Evolutionary conservation across 2,113 vertebrate genomes (phyloP).

Genomic region (Ceyx cyanopectus): DNA sequence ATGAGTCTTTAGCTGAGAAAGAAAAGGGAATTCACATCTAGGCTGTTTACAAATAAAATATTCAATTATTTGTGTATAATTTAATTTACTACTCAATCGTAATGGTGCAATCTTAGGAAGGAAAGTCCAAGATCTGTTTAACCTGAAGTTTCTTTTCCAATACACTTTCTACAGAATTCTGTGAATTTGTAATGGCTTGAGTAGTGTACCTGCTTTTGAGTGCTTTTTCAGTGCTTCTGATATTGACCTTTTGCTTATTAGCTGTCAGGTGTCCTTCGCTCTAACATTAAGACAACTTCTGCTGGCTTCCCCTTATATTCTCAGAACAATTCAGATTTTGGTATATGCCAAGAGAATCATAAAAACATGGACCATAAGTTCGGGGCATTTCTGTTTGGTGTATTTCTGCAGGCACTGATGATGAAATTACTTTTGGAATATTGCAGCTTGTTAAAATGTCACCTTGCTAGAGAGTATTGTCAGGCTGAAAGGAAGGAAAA

Average conservation of each 20-base stretch:
- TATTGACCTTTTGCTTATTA: background rate
- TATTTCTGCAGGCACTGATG: background rate
- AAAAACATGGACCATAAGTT: background rate
- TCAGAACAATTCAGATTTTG: background rate
- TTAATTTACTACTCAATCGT: background rate
- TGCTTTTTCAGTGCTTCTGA: background rate
- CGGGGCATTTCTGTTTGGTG: background rate
- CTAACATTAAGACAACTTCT: background rate
- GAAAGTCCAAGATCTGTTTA: background rate
- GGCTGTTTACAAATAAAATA: background rate
- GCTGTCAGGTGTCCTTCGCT: background rate
- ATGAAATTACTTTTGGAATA: conserved; percentile 3
- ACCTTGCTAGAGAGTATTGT: background rate
- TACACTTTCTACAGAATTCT: background rate
- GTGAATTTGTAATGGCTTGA: background rate
- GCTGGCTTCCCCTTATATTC: background rate
- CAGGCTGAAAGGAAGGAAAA: background rate
- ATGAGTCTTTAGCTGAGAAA: background rate
- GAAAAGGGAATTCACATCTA: background rate
- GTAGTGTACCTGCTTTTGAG: background rate
- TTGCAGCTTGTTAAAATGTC: background rate
- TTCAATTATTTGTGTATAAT: background rate
- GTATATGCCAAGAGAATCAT: background rate
- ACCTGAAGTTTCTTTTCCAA: background rate
- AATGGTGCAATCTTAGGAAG: background rate